Base-by-base conservation (phyloP, 2,797 vertebrate species). In the Austrolebias charrua region DNA sequence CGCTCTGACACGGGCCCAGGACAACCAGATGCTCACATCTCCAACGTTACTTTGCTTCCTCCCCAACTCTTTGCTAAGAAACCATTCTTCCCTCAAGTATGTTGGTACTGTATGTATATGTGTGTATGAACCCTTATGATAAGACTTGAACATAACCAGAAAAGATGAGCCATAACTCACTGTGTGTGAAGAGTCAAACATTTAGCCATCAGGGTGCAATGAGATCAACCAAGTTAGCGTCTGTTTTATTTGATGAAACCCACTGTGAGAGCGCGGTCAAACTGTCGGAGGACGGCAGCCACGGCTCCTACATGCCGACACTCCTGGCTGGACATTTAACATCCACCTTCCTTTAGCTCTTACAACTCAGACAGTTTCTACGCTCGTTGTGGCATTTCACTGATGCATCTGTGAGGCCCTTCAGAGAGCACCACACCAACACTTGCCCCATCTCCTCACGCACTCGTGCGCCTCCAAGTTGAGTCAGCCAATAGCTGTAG, bases 91-190 rank as follows among this genome's bases (percentile, higher is more conserved):
- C 72, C 69, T 63, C 42, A 85, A 76, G 73, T 76, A 71, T 82
- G 81, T 85, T 74, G 82, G 82, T 74, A 72, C 72, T 79, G 71
- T 82, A 75, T 84, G 61, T 80, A 67, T 79, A 76, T 84, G 72
- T 84, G 77, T 77, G 80, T 81, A 80, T 67, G 79, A 75, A 86
- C 86, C 73, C 84, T 83, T 79, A 73, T 64, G 75, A 74, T 82
- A 82, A 79, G 86, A 87, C 83, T 88, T 85, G 72, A 90, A 92
- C 90, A 90, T 91, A 90, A 82, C 66, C 81, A 84, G 77, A 90
- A 85, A 86, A 86, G 75, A 89, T 78, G 90, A 91, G 88, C 90
- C 90, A 90, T 90, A 89, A 77, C 78, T 89, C 88, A 88, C 81
- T 85, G 81, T 88, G 82, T 83, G 84, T 85, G 81, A 70, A 11